Conservation (phyloP, 2,113 vertebrate species). For the Petroica traversi region DNA sequence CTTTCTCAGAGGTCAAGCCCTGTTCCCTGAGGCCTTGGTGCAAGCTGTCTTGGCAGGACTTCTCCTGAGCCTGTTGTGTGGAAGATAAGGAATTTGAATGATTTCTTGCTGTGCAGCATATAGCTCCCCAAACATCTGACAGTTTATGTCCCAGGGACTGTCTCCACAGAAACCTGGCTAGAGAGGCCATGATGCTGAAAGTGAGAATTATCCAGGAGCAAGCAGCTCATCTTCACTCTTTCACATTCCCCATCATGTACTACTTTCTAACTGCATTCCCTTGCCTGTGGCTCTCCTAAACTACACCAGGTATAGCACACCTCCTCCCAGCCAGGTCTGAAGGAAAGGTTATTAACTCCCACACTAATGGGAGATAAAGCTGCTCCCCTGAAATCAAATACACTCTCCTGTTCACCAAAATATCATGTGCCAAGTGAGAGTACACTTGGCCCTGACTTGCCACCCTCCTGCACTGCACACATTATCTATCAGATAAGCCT, state of each 20-base stretch:
- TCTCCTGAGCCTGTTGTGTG: constrained; percentile 2
- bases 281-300: neutral
- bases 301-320: neutral
- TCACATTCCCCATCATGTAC: neutral
- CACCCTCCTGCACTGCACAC: neutral
- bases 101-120: constrained; percentile 65
- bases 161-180: constrained; percentile 41
- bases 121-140: constrained; percentile 28
- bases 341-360: neutral
- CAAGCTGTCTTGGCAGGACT: constrained; percentile 18
- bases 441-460: neutral
- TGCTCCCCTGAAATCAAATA: neutral
- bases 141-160: neutral
- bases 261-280: neutral
- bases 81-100: constrained; percentile 67
- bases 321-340: neutral
- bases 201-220: neutral
- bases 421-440: neutral
- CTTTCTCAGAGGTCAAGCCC: neutral
- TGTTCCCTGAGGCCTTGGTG: neutral
- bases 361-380: neutral
- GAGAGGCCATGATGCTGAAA: neutral
- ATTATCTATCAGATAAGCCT: neutral
- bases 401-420: neutral
- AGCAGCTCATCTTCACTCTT: neutral